Percentiles rank a stretch among this genome's conserved stretches.
Evolutionary conservation across 2,888 invertebrate species (phyloP).

Genomic region (Drosophila yooni): DNA sequence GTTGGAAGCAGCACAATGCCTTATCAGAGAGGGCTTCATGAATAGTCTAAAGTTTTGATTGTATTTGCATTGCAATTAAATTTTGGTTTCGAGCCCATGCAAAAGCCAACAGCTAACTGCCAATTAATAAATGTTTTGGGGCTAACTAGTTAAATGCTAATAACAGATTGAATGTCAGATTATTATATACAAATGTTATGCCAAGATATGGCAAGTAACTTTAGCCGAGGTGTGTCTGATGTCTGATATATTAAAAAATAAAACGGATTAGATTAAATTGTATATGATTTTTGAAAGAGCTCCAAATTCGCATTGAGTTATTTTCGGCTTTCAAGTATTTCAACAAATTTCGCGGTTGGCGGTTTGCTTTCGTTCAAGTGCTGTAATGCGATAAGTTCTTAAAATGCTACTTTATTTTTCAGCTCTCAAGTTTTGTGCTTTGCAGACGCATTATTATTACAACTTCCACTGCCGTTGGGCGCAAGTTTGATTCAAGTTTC

Average conservation of each 20-base stretch:
- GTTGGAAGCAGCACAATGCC: neutral
- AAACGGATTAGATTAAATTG: neutral
- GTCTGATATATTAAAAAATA: neutral
- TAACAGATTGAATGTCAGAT: neutral
- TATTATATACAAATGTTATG: neutral
- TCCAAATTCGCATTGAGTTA: neutral
- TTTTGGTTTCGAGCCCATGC: neutral
- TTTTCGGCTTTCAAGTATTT: neutral
- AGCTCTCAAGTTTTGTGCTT: slow-evolving; percentile 13
- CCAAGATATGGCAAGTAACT: neutral
- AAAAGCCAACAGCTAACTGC: neutral
- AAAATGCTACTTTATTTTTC: slow-evolving; percentile 31
- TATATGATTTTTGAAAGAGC: neutral
- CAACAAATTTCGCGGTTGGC: neutral
- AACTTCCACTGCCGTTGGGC: slow-evolving; percentile 17
- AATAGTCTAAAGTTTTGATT: slow-evolving; percentile 3
- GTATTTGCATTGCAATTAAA: slow-evolving; percentile 20
- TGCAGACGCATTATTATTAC: slow-evolving; percentile 4
- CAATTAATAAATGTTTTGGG: slow-evolving; percentile 5
- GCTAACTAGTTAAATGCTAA: neutral
- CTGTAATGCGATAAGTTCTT: slow-evolving; percentile 13
- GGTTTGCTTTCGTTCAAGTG: neutral
- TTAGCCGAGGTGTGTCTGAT: neutral
- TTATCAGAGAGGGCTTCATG: slow-evolving; percentile 1
- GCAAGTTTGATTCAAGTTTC: slow-evolving; percentile 10